phyloP scores from a whole-genome alignment of 2,888 invertebrate genomes.

The Aspidapion aeneum region DNA sequence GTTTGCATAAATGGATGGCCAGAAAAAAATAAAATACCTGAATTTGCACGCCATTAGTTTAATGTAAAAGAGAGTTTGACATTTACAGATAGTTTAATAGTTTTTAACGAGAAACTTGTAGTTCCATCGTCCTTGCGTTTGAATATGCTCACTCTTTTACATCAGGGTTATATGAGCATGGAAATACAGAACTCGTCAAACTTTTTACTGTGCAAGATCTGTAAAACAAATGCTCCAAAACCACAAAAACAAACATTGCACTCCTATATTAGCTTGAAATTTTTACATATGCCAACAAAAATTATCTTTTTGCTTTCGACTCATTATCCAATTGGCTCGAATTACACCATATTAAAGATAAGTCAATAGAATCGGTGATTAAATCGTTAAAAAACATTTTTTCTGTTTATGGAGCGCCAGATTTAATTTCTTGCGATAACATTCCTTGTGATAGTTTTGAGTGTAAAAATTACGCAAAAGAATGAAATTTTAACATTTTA shows the following conservation, averaged over 20 bases:
- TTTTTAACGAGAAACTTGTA: neutral
- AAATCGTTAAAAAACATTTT: slow-evolving; percentile 6
- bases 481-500: neutral
- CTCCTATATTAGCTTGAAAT: neutral
- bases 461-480: neutral
- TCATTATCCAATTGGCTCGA: slow-evolving; percentile 11
- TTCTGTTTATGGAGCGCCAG: slow-evolving; percentile 8
- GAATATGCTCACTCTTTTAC: slow-evolving; percentile 10
- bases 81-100: neutral
- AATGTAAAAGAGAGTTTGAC: neutral
- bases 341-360: slow-evolving; percentile 11
- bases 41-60: neutral
- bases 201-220: slow-evolving; percentile 22
- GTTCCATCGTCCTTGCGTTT: neutral
- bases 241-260: neutral
- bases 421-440: neutral
- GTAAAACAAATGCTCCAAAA: slow-evolving; percentile 4
- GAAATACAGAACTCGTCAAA: slow-evolving; percentile 15
- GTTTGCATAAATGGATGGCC: neutral
- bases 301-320: neutral
- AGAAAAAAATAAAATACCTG: neutral
- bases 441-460: neutral
- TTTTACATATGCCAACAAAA: slow-evolving; percentile 14
- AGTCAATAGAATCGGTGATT: slow-evolving; percentile 11
- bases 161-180: slow-evolving; percentile 16